These are phyloP conservation scores for Nothocercus julius DNA, from an alignment of 2,113 vertebrate species.

Conservation along the genomic window DNA sequence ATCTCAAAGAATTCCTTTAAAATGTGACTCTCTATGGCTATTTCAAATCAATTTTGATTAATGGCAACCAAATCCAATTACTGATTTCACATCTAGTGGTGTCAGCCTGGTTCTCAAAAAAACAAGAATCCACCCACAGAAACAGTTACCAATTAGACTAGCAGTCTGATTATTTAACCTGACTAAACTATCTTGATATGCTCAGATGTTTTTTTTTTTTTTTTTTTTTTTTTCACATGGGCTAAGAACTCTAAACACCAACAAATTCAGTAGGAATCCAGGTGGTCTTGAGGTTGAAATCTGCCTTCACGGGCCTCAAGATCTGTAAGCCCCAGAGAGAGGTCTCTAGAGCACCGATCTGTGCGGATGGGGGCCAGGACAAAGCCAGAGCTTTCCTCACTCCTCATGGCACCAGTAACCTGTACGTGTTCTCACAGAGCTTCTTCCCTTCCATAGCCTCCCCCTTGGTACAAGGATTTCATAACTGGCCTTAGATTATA, in stretches of 20 bases:
- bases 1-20: neutral
- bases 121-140: neutral
- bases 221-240: neutral
- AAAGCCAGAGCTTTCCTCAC: neutral
- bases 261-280: neutral
- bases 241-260: neutral
- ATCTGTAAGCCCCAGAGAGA: neutral
- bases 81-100: neutral
- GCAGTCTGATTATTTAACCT: neutral
- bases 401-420: neutral
- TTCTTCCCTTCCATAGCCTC: neutral
- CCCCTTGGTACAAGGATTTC: neutral
- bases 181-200: neutral
- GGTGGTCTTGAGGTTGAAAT: neutral
- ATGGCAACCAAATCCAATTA: conserved; percentile 16
- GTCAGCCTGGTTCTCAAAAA: neutral
- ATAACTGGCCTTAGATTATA: neutral
- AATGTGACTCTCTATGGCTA: neutral
- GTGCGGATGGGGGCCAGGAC: neutral
- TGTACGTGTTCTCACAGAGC: neutral
- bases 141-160: neutral
- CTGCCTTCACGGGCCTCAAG: neutral
- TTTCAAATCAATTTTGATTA: conserved; percentile 26
- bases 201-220: neutral
- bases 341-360: neutral